phyloP scores from a whole-genome alignment of 2,888 invertebrate species.

The Hydraecia micacea region DNA sequence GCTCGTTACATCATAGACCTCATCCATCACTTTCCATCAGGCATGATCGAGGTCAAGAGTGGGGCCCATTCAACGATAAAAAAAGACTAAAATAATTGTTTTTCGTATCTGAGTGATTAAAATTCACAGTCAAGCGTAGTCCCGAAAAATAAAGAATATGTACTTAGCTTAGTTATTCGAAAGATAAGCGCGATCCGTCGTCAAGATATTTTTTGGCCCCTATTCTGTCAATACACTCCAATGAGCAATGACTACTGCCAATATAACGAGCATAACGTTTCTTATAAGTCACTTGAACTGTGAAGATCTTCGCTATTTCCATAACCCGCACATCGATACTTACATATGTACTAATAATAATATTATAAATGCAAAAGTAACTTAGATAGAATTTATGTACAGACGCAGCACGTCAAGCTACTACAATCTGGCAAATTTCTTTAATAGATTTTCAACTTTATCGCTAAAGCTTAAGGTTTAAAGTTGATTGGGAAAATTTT shows the following conservation, averaged over 20 bases:
- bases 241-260: constrained; percentile 19
- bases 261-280: constrained; percentile 21
- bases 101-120: background rate
- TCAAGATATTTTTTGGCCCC: background rate
- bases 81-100: too few relatives aligned
- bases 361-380: background rate
- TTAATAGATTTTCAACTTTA: too few relatives aligned
- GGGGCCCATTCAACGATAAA: too few relatives aligned
- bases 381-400: too few relatives aligned
- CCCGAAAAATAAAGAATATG: background rate
- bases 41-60: too few relatives aligned
- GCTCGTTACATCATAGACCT: too few relatives aligned
- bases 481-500: too few relatives aligned
- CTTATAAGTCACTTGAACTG: constrained; percentile 36
- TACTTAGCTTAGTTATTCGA: background rate
- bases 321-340: background rate
- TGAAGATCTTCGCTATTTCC: constrained; percentile 28
- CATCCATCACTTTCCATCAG: too few relatives aligned
- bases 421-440: too few relatives aligned
- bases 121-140: background rate
- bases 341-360: background rate
- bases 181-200: background rate
- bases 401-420: too few relatives aligned
- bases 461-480: too few relatives aligned
- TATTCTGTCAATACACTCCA: constrained; percentile 4